Evolutionary conservation across 2,888 invertebrate genomes (phyloP), one percentile per base, ranked within the genome.

Genomic region (Ichneumoninae sp.): DNA sequence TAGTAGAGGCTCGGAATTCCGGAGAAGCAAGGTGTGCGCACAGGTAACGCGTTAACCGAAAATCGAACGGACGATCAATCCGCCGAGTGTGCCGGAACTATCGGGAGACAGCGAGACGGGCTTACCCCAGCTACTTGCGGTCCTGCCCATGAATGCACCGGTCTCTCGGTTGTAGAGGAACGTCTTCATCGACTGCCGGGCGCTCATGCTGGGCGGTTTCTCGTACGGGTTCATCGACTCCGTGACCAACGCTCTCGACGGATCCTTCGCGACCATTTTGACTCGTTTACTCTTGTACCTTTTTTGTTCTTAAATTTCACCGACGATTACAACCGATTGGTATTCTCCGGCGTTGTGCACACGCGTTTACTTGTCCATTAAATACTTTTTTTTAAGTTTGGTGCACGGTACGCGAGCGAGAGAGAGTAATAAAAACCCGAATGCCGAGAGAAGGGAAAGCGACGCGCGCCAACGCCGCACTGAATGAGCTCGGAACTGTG

Each of bases 41-140:
- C 44, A 0, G 16, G 13, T 16, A 16, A 47, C 44, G 44, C 44
- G 44, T 4, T 4, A 16, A 47, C 44, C 1, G 4, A 47, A 16
- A 16, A 47, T 47, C 44, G 44, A 47, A 47, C 44, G 4, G 44
- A 47, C 13, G 3, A 47, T 47, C 4, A 4, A 47, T 16, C 16
- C 13, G 44, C 44, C 44, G 44, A 47, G 44, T 47, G 16, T 47
- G 44, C 16, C 44, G 44, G 4, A 47, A 16, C 16, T 1, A 47
- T 47, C 44, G 44, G 0, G 40, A 80, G 19, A 40, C 50, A 54
- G 60, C 19, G 52, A 71, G 40, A 26, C 52, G 60, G 16, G 87
- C 95, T 94, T 94, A 96, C 96, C 94, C 96, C 96, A 96, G 91
- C 95, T 95, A 87, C 94, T 92, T 68, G 94, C 95, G 68, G 95